Evolutionary conservation across 2,888 invertebrate genomes (phyloP).

Genomic region (Phragmatobia fuliginosa): DNA sequence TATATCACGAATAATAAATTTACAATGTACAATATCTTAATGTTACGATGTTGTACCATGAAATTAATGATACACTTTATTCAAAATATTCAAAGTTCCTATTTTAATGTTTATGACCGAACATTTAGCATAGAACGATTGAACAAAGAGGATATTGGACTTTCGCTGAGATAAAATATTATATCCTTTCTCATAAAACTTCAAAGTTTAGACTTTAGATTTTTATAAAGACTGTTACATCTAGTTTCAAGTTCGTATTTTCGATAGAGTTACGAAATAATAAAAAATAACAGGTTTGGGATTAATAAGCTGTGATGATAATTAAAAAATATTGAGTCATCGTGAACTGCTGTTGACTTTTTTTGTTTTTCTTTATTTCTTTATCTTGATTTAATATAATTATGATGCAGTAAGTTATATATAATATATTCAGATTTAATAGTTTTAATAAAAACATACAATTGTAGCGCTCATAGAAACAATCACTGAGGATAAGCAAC

Average conservation of each 20-base stretch:
- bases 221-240: background rate
- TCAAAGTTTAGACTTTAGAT: background rate
- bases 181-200: conserved; percentile 6
- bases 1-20: background rate
- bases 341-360: background rate
- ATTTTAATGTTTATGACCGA: background rate
- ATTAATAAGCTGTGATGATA: background rate
- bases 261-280: background rate
- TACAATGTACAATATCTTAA: too few relatives aligned
- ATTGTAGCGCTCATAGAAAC: background rate
- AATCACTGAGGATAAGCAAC: too few relatives aligned
- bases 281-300: background rate
- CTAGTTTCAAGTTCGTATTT: background rate
- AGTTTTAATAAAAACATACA: background rate
- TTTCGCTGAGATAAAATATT: conserved; percentile 7
- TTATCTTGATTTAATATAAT: too few relatives aligned
- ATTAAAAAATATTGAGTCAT: conserved; percentile 1
- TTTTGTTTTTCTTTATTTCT: background rate
- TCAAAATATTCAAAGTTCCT: too few relatives aligned
- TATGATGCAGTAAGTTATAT: too few relatives aligned
- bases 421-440: too few relatives aligned
- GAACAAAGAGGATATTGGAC: conserved; percentile 3
- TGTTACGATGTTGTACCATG: too few relatives aligned
- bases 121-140: background rate
- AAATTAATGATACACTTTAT: too few relatives aligned